These are phyloP conservation scores for Entomobrya proxima DNA, from an alignment of 2,888 invertebrate genomes.

Conservation along the genomic window DNA sequence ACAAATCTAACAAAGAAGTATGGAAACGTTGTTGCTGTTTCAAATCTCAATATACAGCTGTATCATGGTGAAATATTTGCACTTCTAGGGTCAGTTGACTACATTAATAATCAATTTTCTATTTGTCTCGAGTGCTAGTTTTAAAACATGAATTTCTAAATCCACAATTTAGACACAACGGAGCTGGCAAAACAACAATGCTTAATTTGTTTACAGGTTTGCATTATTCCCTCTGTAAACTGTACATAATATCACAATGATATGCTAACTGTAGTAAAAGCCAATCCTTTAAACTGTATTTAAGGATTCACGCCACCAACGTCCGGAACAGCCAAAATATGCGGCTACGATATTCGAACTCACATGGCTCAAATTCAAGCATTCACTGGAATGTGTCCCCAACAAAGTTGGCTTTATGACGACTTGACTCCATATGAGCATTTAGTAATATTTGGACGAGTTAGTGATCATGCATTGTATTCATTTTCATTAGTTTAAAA, in stretches of 20 bases:
- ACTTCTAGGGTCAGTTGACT: conserved; percentile 39
- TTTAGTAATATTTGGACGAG: conserved; percentile 88
- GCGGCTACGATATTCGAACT: conserved; percentile 84
- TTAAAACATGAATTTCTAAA: conserved; percentile 77
- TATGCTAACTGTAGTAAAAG: neutral
- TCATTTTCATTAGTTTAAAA: no score
- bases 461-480: conserved; percentile 33
- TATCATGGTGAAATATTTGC: conserved; percentile 88
- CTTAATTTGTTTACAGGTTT: conserved; percentile 85
- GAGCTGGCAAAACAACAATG: conserved; percentile 88
- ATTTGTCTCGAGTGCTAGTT: neutral
- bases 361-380: conserved; percentile 84
- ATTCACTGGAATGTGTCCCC: conserved; percentile 92
- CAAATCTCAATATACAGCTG: conserved; percentile 85
- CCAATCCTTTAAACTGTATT: neutral
- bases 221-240: no score
- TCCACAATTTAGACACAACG: conserved; percentile 88
- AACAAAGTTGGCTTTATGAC: conserved; percentile 90
- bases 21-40: conserved; percentile 81
- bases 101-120: neutral
- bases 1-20: conserved; percentile 75
- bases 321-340: conserved; percentile 84
- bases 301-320: conserved; percentile 23
- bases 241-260: no score
- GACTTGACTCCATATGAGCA: conserved; percentile 90